These are phyloP conservation scores for Torymus auratus DNA, from an alignment of 2,888 invertebrate species.

Conservation along the genomic window DNA sequence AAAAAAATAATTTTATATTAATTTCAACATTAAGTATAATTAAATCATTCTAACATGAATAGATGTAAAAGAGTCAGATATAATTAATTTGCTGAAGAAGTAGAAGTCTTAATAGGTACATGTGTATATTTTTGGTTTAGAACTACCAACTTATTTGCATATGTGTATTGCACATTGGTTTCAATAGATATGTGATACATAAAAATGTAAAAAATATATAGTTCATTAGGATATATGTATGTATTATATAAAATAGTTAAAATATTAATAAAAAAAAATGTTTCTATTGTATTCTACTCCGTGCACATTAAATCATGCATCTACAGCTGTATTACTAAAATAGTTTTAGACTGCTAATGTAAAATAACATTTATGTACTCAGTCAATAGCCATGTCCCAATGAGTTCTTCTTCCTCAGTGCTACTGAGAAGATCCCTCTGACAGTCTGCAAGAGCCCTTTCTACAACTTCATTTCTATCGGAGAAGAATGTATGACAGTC, in stretches of 20 bases:
- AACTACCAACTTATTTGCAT: conserved; percentile 9
- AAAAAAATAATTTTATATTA: conserved; percentile 64
- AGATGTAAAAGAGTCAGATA: neutral
- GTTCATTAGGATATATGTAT: neutral
- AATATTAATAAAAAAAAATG: neutral
- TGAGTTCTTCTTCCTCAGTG: conserved; percentile 83
- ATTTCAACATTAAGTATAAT: neutral
- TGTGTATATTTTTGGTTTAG: neutral
- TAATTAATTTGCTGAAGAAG: too few species aligned
- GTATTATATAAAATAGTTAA: neutral
- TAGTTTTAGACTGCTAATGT: conserved; percentile 22
- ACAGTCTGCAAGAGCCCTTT: conserved; percentile 85
- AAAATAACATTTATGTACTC: conserved; percentile 81
- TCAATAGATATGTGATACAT: neutral
- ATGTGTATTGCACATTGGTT: neutral
- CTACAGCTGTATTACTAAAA: conserved; percentile 8
- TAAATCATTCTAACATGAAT: neutral
- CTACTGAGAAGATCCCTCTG: conserved; percentile 82
- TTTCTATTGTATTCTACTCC: neutral
- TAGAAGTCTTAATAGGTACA: neutral
- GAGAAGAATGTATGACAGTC: conserved; percentile 84
- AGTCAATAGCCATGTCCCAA: conserved; percentile 88
- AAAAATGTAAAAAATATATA: neutral
- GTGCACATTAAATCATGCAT: neutral
- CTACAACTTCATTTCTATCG: conserved; percentile 85